Conservation (phyloP, 2,888 invertebrate species). For the Mythimna impura region DNA sequence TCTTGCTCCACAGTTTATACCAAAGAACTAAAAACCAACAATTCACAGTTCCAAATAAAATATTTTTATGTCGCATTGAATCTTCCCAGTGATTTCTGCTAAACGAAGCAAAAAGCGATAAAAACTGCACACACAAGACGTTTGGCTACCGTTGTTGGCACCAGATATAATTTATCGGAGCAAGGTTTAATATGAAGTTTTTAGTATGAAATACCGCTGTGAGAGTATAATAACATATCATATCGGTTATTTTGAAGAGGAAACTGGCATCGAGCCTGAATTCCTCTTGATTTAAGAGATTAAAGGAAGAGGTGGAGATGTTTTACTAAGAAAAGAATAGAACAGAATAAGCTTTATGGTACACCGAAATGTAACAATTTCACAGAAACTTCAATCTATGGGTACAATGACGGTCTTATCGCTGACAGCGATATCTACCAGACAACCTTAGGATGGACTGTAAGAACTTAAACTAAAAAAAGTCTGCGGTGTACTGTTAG, state of each 20-base stretch:
- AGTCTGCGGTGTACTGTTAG: no score
- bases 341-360: no score
- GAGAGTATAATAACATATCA: slow-evolving; percentile 26
- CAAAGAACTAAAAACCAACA: slow-evolving; percentile 2
- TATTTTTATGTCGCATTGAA: slow-evolving; percentile 50
- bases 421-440: no score
- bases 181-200: slow-evolving; percentile 50
- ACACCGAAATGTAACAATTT: no score
- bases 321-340: not conserved
- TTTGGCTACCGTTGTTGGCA: slow-evolving; percentile 56
- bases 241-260: slow-evolving; percentile 34
- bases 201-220: slow-evolving; percentile 31
- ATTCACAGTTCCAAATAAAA: slow-evolving; percentile 22
- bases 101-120: slow-evolving; percentile 69
- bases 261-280: slow-evolving; percentile 34
- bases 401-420: no score
- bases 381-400: no score
- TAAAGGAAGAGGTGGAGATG: not conserved
- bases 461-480: no score
- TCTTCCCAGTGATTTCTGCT: slow-evolving; percentile 59
- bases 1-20: not conserved
- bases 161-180: slow-evolving; percentile 47
- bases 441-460: no score
- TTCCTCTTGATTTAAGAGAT: slow-evolving; percentile 22
- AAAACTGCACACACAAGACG: slow-evolving; percentile 64